Evolutionary conservation across 1,140 invertebrate species (phyloP).

Genomic region (Harpegnathos saltator): DNA sequence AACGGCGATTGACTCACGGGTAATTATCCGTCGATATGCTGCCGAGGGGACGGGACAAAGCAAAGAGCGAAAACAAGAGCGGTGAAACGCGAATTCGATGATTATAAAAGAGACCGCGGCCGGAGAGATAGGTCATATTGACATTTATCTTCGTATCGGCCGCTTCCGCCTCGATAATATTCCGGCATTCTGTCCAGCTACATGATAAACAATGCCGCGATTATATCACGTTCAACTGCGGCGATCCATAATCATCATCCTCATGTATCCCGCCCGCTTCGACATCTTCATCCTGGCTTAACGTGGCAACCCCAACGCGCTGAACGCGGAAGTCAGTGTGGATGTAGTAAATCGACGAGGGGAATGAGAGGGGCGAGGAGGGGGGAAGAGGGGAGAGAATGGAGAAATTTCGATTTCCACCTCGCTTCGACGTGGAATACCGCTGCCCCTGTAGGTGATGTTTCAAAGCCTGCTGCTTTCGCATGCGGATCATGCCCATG

Average conservation of each 20-base stretch:
- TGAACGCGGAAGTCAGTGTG: background rate
- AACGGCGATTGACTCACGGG: too few relatives aligned
- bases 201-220: background rate
- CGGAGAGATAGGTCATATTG: too few relatives aligned
- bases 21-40: too few relatives aligned
- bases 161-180: too few relatives aligned
- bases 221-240: background rate
- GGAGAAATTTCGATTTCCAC: constrained; percentile 28
- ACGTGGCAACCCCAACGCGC: background rate
- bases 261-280: constrained; percentile 4
- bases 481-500: background rate
- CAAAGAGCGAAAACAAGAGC: too few relatives aligned
- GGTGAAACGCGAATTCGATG: too few relatives aligned
- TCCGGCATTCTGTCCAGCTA: too few relatives aligned
- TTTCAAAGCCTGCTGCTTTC: background rate
- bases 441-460: background rate
- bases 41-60: too few relatives aligned
- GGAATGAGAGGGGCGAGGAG: too few relatives aligned
- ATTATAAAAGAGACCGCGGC: too few relatives aligned
- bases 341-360: background rate
- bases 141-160: too few relatives aligned
- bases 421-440: constrained; percentile 7
- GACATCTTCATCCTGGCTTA: constrained; percentile 45
- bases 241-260: constrained; percentile 17
- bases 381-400: background rate